These are phyloP conservation scores for Balearica regulorum DNA, from an alignment of 2,797 vertebrate genomes.

Conservation along the genomic window DNA sequence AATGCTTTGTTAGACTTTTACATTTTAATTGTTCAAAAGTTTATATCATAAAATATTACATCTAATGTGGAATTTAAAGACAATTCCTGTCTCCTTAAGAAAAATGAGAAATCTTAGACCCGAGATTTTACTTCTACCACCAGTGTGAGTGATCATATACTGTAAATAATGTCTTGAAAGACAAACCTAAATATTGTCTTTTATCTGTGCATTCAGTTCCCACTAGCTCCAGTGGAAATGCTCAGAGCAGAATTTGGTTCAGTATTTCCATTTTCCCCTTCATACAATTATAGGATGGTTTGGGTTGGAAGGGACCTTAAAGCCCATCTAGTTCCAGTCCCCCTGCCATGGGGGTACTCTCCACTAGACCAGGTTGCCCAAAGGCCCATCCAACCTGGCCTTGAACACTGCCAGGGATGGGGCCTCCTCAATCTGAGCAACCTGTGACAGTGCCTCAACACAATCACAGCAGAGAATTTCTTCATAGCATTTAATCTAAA, in stretches of 20 bases:
- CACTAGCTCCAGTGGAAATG: not conserved
- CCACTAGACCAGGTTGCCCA: too few relatives aligned
- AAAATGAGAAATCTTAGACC: not conserved
- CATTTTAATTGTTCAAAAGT: not conserved
- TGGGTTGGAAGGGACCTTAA: too few relatives aligned
- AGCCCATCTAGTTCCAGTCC: too few relatives aligned
- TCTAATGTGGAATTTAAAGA: not conserved
- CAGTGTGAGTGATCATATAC: not conserved
- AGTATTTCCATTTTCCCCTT: not conserved
- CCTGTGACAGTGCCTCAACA: too few relatives aligned
- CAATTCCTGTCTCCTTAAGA: not conserved
- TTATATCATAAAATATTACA: not conserved
- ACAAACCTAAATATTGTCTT: not conserved
- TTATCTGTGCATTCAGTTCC: not conserved
- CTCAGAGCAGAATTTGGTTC: not conserved
- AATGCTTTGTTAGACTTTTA: not conserved
- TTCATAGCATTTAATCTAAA: too few relatives aligned
- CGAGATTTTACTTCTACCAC: not conserved
- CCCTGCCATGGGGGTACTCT: too few relatives aligned
- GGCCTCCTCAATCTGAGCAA: too few relatives aligned
- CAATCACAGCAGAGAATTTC: too few relatives aligned
- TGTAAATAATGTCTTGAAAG: not conserved
- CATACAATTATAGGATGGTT: too few relatives aligned
- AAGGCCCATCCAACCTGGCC: too few relatives aligned
- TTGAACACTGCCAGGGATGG: too few relatives aligned